Base-by-base conservation (phyloP, 2,113 vertebrate genomes). In the Amia ocellicauda region DNA sequence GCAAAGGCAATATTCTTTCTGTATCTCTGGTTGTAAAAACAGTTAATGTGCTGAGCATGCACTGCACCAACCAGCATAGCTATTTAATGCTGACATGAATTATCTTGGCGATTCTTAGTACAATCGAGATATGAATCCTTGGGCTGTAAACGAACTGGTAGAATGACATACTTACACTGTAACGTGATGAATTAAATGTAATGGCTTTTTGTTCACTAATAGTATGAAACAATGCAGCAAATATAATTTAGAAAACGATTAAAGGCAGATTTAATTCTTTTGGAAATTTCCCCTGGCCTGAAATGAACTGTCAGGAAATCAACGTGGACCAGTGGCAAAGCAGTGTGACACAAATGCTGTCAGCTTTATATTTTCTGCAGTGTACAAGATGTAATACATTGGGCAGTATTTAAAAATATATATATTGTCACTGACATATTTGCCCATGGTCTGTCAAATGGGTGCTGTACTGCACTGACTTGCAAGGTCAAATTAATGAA, bases 1-100 rank as follows among this genome's bases (percentile, higher is more conserved):
- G 70, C 79, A 62, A 66, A 85, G 75, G 79, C 83, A 85, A 85
- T 87, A 79, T 85, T 83, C 79, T 60, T 67, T 47, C 52, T 73
- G 83, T 84, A 82, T 73, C 62, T 74, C 52, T 62, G 79, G 79
- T 70, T 81, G 77, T 87, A 87, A 90, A 87, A 88, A 85, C 79
- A 81, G 79, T 75, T 87, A 83, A 86, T 81, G 76, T 80, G 81
- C 79, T 78, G 81, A 76, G 72, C 60, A 62, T 36, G 75, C 83
- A 68, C 66, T 63, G 79, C 72, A 75, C 78, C 72, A 66, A 75
- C 78, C 72, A 66, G 69, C 75, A 75, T 65, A 62, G 73, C 75
- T 67, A 67, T 74, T 79, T 74, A 76, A 82, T 69, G 36, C 61
- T 70, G 73, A 75, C 75, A 54, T 83, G 82, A 87, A 62, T 78